Evolutionary conservation across 2,113 vertebrate species (phyloP), one percentile per base, ranked within the genome.

Genomic region (Copsychus sechellarum): DNA sequence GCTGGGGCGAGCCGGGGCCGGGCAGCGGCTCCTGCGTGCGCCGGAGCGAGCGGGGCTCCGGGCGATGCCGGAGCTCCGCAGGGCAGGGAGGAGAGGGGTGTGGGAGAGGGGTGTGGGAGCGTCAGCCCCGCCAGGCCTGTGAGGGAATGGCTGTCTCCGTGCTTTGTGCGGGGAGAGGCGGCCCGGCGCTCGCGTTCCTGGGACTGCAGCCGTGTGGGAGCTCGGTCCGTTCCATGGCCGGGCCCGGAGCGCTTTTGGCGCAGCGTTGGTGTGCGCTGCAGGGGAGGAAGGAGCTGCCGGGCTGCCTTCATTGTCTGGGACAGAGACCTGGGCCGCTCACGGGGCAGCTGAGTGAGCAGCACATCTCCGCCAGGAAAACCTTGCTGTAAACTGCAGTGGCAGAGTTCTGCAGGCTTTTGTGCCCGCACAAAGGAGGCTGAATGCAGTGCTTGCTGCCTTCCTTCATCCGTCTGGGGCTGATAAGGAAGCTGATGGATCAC

Each of bases 21-120:
- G 45, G 45, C 2, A 1, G 28, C 31, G 0, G 60, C 25, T 45
- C 19, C 2, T 10, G 28, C 48, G 6, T 0, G 14, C 31, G 5
- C 0, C 0, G 23, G 61, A 15, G 33, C 12, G 12, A 17, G 48
- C 50, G 50, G 14, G 28, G 33, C 19, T 1, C 2, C 0, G 43
- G 19, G 2, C 12, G 31, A 1, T 4, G 3, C 1, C 31, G 1
- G 40, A 29, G 79, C 45, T 61, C 8, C 5, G 20, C 36, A 5
- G 42, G 33, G 36, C 4, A 13, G 50, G 18, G 15, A 40, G 66
- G n/a, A 19, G 22, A 13, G 38, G 38, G 14, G 6, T 71, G 33
- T 2, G 48, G 40, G 40, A 40, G 40, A 25, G 22, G 24, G 14
- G 6, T 71, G 33, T 2, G 48, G 40, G 40, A 40, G 40, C 23